Base-by-base conservation (phyloP, 1,140 invertebrate genomes). In the Drosophila quadrilineata region DNA sequence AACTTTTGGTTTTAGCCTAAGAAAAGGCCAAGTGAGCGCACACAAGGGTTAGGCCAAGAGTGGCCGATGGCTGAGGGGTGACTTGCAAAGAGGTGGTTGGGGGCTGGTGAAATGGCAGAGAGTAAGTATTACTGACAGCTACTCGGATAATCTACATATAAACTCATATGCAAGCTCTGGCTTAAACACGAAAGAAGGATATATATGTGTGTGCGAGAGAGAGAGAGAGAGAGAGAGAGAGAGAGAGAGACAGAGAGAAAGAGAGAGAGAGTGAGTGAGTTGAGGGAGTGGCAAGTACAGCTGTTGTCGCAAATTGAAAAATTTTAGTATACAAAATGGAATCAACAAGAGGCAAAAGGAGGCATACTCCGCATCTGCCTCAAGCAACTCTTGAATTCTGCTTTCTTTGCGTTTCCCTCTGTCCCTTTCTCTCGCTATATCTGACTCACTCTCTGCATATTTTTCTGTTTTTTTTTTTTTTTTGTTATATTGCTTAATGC, bases 261-360 rank as follows among this genome's bases (percentile, higher is more conserved):
- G 10, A 31, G 6, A n/a, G 8, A 6, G 21, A 12, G 24, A 14
- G 2, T 6, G 10, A 38, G 14, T 9, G 10, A 9, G 17, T 6
- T 5, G 19, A 9, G 17, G 4, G 8, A 12, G 10, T 3, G 16
- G 19, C 28, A 17, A 6, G 38, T n/a, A 12, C 24, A 52, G 22
- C 41, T 65, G 56, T 45, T 60, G 50, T 36, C 12, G 29, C 46
- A 52, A 66, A 66, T 66, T 66, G 56, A 60, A 66, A 66, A 66
- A 48, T n/a, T n/a, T n/a, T n/a, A n/a, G n/a, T n/a, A n/a, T 52
- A 66, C 52, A 50, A 60, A 45, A 38, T 46, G 46, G 26, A 66
- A 60, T 66, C 52, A 45, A 66, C 40, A 60, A n/a, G n/a, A n/a
- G n/a, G n/a, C n/a, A n/a, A n/a, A n/a, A n/a, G n/a, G n/a, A n/a